A percentile compares a stretch with the other conserved stretches of the same genome.
Conservation (phyloP, 2,797 vertebrate genomes). For the Schizopygopsis pylzovi region DNA sequence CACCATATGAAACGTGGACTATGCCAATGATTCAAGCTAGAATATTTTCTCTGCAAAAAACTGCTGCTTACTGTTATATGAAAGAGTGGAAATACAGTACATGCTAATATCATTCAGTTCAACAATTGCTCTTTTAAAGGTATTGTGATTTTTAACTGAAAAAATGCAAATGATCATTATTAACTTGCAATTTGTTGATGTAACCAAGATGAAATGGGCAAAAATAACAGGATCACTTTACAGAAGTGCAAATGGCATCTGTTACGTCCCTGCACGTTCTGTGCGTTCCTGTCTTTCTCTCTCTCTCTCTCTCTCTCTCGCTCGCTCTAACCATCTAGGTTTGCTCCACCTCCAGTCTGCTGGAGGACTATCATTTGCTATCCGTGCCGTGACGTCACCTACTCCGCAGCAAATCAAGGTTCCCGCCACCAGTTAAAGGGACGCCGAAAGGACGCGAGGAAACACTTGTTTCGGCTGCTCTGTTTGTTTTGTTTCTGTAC, state of each 20-base stretch:
- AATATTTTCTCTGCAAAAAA: conserved; percentile 1
- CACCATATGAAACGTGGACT: conserved; percentile 15
- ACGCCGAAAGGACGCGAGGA: too few relatives aligned
- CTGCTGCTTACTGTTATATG: neutral
- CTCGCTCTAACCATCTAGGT: too few relatives aligned
- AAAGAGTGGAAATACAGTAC: neutral
- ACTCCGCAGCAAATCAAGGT: too few relatives aligned
- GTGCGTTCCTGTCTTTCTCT: too few relatives aligned
- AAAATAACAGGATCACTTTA: neutral
- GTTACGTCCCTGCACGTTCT: too few relatives aligned
- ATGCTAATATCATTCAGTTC: neutral
- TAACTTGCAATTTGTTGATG: neutral
- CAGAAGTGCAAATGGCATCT: neutral
- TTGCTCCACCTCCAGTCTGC: too few relatives aligned
- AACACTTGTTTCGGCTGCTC: too few relatives aligned
- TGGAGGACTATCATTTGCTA: too few relatives aligned
- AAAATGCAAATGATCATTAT: neutral
- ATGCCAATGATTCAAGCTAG: neutral
- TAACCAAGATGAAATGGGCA: neutral
- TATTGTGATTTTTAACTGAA: neutral
- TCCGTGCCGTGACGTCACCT: too few relatives aligned
- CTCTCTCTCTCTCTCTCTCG: too few relatives aligned
- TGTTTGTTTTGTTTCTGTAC: too few relatives aligned
- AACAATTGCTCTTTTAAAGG: neutral
- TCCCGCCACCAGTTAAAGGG: too few relatives aligned